A percentile compares a stretch with the other conserved stretches of the same genome.
Evolutionary conservation across 2,113 vertebrate genomes (phyloP).

Genomic region (Peromyscus californicus): DNA sequence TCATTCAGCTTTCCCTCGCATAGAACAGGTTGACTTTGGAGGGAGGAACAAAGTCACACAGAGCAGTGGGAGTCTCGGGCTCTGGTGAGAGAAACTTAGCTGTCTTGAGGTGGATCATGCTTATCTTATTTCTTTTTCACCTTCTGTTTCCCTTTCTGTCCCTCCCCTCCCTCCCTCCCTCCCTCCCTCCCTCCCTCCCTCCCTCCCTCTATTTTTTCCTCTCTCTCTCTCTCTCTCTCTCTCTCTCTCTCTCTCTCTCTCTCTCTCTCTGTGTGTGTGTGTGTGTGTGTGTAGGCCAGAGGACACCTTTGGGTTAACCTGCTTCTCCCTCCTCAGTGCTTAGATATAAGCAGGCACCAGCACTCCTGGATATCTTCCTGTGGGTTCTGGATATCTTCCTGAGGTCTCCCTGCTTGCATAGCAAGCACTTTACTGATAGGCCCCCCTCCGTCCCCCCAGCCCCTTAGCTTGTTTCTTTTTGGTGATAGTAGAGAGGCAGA

Average conservation of each 20-base stretch:
- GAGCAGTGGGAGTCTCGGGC: neutral
- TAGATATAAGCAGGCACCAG: neutral
- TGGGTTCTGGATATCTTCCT: neutral
- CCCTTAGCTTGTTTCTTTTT: neutral
- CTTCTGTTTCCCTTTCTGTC: too few species aligned
- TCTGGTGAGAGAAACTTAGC: neutral
- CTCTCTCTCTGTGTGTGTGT: neutral
- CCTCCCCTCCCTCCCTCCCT: neutral
- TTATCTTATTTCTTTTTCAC: neutral
- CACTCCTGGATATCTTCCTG: neutral
- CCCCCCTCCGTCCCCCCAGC: neutral
- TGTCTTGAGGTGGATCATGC: neutral
- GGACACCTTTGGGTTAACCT: too few species aligned
- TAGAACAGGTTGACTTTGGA: neutral
- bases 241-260: neutral
- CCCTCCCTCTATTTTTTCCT: neutral
- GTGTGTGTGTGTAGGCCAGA: too few species aligned
- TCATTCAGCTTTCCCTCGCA: constrained; percentile 53
- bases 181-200: neutral
- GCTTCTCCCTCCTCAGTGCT: neutral
- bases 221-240: neutral
- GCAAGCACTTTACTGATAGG: neutral
- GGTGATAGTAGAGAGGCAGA: neutral
- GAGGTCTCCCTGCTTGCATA: neutral
- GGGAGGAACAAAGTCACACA: neutral